Percentiles rank a stretch among this genome's conserved stretches.
Conservation (phyloP, 2,888 invertebrate genomes). For the Arrhopalites spinosus region DNA sequence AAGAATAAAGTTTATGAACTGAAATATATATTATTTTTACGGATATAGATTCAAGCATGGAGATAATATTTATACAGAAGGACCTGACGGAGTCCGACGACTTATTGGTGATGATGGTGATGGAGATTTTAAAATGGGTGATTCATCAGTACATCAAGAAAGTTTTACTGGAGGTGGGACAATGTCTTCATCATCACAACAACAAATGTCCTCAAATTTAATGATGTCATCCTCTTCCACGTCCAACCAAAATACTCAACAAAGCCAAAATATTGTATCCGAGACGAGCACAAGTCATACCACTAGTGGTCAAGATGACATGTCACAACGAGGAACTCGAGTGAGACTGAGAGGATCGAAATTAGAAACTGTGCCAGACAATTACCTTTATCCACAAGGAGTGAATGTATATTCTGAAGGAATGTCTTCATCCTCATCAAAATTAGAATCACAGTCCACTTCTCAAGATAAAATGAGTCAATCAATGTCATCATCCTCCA, state of each 20-base stretch:
- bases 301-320: slow-evolving; percentile 11
- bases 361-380: slow-evolving; percentile 48
- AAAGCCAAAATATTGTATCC: slow-evolving; percentile 26
- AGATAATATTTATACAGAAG: slow-evolving; percentile 21
- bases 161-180: not conserved
- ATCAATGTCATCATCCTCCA: not conserved
- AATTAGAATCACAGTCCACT: not conserved
- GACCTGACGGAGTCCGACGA: slow-evolving; percentile 14
- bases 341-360: slow-evolving; percentile 47
- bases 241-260: slow-evolving; percentile 24
- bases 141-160: slow-evolving; percentile 18
- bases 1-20: no score
- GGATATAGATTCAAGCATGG: slow-evolving; percentile 61
- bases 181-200: slow-evolving; percentile 30
- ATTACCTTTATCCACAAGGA: slow-evolving; percentile 47
- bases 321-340: not conserved
- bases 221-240: slow-evolving; percentile 11
- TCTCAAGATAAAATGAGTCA: slow-evolving; percentile 1
- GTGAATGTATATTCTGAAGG: slow-evolving; percentile 26
- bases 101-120: slow-evolving; percentile 30
- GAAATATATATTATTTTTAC: no score
- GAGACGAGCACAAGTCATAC: slow-evolving; percentile 31
- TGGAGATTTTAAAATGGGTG: not conserved
- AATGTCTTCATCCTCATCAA: not conserved
- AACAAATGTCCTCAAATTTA: slow-evolving; percentile 16